phyloP scores from a whole-genome alignment of 2,888 invertebrate genomes.

The Himalopsyche kuldschensis region DNA sequence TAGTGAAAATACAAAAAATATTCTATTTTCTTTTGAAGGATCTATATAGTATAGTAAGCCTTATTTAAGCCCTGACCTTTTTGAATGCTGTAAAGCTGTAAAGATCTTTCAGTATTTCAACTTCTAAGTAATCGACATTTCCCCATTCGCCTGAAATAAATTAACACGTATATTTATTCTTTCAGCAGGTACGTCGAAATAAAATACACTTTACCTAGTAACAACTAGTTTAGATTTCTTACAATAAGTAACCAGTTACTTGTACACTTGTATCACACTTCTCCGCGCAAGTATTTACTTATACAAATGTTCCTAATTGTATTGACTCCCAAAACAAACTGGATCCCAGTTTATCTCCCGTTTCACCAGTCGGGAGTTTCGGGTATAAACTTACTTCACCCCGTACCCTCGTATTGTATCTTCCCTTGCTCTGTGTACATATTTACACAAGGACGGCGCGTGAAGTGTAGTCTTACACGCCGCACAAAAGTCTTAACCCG shows the following conservation, averaged over 20 bases:
- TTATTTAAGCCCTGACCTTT: too few relatives aligned
- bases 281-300: neutral
- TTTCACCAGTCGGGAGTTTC: neutral
- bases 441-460: neutral
- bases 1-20: too few relatives aligned
- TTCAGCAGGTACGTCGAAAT: too few relatives aligned
- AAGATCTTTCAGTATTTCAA: too few relatives aligned
- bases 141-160: too few relatives aligned
- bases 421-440: neutral
- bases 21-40: too few relatives aligned
- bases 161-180: too few relatives aligned
- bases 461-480: neutral
- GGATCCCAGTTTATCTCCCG: neutral
- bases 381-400: neutral
- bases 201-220: too few relatives aligned
- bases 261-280: neutral
- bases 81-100: too few relatives aligned
- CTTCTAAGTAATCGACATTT: too few relatives aligned
- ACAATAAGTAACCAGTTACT: neutral
- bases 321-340: conserved; percentile 6
- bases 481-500: neutral
- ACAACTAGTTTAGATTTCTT: neutral
- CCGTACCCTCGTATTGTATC: neutral
- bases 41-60: too few relatives aligned
- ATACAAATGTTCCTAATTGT: conserved; percentile 5